A percentile compares a stretch with the other conserved stretches of the same genome.
Evolutionary conservation across 2,113 vertebrate species (phyloP).

Genomic region (Trinectes maculatus): DNA sequence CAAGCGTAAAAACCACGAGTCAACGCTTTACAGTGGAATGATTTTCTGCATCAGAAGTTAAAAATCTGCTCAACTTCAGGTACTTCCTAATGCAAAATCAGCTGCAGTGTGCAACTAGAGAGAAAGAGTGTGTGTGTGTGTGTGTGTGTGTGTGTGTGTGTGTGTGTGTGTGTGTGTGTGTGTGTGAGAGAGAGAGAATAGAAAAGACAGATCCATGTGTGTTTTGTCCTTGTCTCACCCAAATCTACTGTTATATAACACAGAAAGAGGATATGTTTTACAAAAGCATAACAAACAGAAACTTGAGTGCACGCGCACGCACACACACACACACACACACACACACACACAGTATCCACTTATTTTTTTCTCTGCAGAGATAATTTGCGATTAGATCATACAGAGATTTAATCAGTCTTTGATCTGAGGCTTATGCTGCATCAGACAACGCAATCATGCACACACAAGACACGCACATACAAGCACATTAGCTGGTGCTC

Average conservation of each 20-base stretch:
- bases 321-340: neutral
- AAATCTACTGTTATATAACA: neutral
- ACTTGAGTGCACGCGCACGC: neutral
- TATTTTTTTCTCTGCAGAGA: constrained; percentile 30
- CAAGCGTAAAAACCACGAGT: constrained; percentile 25
- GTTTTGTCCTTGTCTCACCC: neutral
- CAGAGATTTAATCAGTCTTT: constrained; percentile 45
- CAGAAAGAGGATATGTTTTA: constrained; percentile 3
- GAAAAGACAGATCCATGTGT: neutral
- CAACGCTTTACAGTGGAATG: constrained; percentile 18
- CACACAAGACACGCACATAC: neutral
- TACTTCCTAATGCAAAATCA: constrained; percentile 19
- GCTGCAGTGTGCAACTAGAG: constrained; percentile 3
- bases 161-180: constrained; percentile 3
- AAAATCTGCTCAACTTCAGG: constrained; percentile 24
- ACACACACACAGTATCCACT: neutral
- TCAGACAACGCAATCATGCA: constrained; percentile 26
- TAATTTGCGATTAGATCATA: constrained; percentile 45
- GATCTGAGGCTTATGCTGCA: constrained; percentile 50
- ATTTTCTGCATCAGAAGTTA: constrained; percentile 19
- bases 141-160: neutral
- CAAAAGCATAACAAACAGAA: neutral
- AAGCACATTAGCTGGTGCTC: constrained; percentile 5
- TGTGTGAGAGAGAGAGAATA: neutral
- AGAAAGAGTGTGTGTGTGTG: neutral